Conservation (phyloP, 23 tunicate genomes). For the Trididemnum miniatum region DNA sequence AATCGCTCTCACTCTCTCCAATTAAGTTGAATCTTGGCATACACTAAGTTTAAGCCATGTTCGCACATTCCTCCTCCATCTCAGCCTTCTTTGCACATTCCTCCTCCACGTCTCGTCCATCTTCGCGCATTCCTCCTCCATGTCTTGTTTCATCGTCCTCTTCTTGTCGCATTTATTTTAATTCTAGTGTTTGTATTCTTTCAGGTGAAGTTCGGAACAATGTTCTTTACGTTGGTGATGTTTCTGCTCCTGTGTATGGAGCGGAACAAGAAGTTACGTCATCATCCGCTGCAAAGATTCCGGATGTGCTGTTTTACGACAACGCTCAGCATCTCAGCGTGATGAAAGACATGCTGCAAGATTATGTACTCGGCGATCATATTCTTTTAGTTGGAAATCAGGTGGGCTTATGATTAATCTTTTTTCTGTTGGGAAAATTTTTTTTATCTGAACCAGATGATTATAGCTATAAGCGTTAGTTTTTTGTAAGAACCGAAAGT, state of each 20-base stretch:
- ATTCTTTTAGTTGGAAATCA: conserved; percentile 93
- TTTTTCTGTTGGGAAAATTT: too few species aligned
- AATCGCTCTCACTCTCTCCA: neutral
- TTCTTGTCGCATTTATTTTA: too few species aligned
- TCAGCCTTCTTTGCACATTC: too few species aligned
- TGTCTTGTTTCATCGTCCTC: too few species aligned
- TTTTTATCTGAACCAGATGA: too few species aligned
- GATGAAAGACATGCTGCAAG: conserved; percentile 91
- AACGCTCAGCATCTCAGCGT: conserved; percentile 92
- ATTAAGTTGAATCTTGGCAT: neutral
- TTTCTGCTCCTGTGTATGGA: conserved; percentile 51
- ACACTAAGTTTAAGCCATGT: neutral
- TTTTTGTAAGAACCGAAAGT: too few species aligned
- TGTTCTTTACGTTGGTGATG: conserved; percentile 60
- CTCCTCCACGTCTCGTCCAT: too few species aligned
- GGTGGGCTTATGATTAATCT: conserved; percentile 36
- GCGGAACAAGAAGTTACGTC: conserved; percentile 32
- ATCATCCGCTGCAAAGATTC: conserved; percentile 79
- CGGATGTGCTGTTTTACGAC: conserved; percentile 84
- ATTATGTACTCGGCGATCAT: conserved; percentile 87
- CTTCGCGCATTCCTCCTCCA: too few species aligned
- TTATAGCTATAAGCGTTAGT: too few species aligned
- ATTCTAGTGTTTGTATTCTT: too few species aligned
- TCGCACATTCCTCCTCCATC: too few species aligned
- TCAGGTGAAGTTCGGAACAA: conserved; percentile 77